Evolutionary conservation across 2,113 vertebrate genomes (phyloP), one percentile per base, ranked within the genome.

Genomic region (Burhinus oedicnemus): DNA sequence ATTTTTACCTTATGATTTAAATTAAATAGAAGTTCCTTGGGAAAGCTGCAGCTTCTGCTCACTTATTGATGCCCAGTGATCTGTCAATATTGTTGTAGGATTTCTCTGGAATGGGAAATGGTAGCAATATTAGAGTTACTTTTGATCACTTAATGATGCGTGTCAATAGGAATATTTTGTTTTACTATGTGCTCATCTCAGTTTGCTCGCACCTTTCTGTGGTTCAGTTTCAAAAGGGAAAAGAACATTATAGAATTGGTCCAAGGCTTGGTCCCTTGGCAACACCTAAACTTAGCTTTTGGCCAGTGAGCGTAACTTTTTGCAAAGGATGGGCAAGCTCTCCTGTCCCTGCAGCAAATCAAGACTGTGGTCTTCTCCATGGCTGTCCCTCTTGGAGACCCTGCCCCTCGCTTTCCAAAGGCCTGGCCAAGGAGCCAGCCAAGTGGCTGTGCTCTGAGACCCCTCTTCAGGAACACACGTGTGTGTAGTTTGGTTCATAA

Each of bases 241-340:
- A 92, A 69, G 16, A 22, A 36, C 1, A 2, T 75, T 40, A 11
- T 12, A 62, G 64, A 76, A 15, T 18, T 68, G 69, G 23, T 22
- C 70, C 29, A 21, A 44, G 49, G n/a, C 22, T 45, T 75, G 42
- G 25, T 45, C 65, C 7, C 22, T 0, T 57, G n/a, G 49, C 49
- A 61, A 58, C 47, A 11, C 16, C 85, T 8, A 6, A 2, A 11
- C 23, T 14, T 19, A 20, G 32, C 6, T 77, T 79, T 80, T 83
- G 45, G 81, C n/a, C 38, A 61, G 47, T 0, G 0, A 81, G 15
- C 0, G 2, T 23, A 36, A 44, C 51, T 16, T 7, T 4, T 57
- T 47, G 44, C 40, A 29, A 15, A 79, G 29, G 55, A 22, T 25
- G 9, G 0, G 17, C 8, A 17, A 66, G 36, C 25, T 47, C 70